These are phyloP conservation scores for Thermophis baileyi DNA, from an alignment of 2,113 vertebrate species.

Conservation along the genomic window DNA sequence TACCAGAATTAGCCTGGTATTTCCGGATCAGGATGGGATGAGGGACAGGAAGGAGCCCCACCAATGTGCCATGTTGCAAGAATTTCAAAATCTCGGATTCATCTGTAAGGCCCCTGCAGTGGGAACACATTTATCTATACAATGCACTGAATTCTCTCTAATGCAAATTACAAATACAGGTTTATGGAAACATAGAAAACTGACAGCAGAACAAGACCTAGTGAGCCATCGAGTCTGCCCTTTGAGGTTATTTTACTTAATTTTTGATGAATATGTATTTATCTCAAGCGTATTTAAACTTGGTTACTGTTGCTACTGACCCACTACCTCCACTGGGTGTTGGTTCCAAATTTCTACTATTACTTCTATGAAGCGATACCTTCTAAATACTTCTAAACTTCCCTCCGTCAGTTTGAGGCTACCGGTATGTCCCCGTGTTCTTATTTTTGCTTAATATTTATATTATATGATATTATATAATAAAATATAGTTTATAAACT, in stretches of 20 bases:
- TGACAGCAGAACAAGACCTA: background rate
- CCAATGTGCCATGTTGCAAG: constrained; percentile 94
- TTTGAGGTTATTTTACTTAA: background rate
- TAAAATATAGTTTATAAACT: no score
- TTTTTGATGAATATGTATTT: background rate
- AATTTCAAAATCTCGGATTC: constrained; percentile 97
- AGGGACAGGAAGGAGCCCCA: constrained; percentile 93
- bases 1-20: constrained; percentile 97
- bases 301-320: background rate
- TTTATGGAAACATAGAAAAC: background rate
- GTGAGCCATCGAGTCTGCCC: background rate
- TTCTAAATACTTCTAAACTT: no score
- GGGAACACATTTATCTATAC: background rate
- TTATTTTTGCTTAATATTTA: no score
- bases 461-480: no score
- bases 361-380: no score
- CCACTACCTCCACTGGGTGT: no score
- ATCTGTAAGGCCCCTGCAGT: constrained; percentile 87
- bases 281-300: background rate
- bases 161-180: background rate
- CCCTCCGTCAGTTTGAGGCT: no score
- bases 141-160: background rate
- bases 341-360: no score
- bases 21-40: constrained; percentile 98
- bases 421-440: no score